Evolutionary conservation across 1,140 invertebrate genomes (phyloP).

Genomic region (Monochamus saltuarius): DNA sequence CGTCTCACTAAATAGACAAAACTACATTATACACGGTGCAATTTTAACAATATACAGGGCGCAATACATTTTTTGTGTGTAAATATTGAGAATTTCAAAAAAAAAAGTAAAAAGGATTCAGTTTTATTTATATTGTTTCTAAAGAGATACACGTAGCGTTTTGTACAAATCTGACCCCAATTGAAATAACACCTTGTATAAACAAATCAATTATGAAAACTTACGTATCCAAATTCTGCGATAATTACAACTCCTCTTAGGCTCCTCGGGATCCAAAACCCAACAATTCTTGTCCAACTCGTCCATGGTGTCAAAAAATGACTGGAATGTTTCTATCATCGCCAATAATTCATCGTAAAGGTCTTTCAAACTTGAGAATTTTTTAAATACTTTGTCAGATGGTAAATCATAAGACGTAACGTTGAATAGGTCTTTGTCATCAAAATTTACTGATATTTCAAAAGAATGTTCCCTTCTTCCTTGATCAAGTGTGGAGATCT

Average conservation of each 20-base stretch:
- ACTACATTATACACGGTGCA: too few species aligned
- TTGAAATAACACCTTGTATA: too few species aligned
- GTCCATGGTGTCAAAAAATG: conserved; percentile 54
- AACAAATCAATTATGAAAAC: conserved; percentile 4
- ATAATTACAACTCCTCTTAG: conserved; percentile 43
- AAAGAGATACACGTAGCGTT: too few species aligned
- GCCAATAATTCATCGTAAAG: conserved; percentile 37
- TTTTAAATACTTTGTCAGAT: conserved; percentile 17
- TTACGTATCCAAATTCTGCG: conserved; percentile 54
- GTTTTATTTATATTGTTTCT: too few species aligned
- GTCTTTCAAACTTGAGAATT: conserved; percentile 27
- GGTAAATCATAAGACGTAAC: conserved; percentile 35
- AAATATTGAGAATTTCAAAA: too few species aligned
- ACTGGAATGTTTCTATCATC: conserved; percentile 42
- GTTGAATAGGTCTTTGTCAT: conserved; percentile 31
- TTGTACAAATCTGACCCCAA: not conserved
- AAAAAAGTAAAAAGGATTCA: too few species aligned
- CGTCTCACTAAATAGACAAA: too few species aligned
- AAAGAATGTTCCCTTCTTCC: conserved; percentile 33
- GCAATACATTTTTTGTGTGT: too few species aligned
- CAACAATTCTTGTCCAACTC: conserved; percentile 51
- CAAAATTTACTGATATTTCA: conserved; percentile 29
- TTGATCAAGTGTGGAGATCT: conserved; percentile 28
- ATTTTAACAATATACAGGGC: too few species aligned
- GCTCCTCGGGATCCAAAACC: conserved; percentile 54